These are phyloP conservation scores for Theristicus caerulescens DNA, from an alignment of 2,113 vertebrate genomes.

Conservation along the genomic window DNA sequence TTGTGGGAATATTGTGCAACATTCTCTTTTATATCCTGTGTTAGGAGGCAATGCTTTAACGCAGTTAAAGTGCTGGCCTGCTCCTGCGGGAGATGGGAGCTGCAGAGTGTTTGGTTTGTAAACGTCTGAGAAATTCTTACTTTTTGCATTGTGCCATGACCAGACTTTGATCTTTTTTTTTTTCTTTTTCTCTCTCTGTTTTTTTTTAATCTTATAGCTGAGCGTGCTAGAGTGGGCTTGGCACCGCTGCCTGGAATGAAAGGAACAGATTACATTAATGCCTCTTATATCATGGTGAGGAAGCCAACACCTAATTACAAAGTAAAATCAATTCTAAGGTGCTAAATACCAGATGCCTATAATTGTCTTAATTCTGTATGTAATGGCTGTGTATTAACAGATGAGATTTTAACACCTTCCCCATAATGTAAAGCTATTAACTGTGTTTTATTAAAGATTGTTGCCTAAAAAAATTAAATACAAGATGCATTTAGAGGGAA, in stretches of 20 bases:
- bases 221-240: slow-evolving; percentile 89
- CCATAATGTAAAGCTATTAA: slow-evolving; percentile 49
- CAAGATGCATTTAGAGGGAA: slow-evolving; percentile 51
- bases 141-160: slow-evolving; percentile 32
- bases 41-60: slow-evolving; percentile 45
- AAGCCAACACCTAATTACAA: slow-evolving; percentile 66
- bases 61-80: slow-evolving; percentile 46
- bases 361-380: slow-evolving; percentile 54
- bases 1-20: slow-evolving; percentile 46
- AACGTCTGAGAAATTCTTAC: slow-evolving; percentile 23
- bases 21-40: slow-evolving; percentile 52
- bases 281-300: slow-evolving; percentile 97
- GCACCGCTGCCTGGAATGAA: slow-evolving; percentile 91
- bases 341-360: slow-evolving; percentile 66
- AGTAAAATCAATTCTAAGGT: slow-evolving; percentile 68
- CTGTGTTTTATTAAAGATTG: slow-evolving; percentile 46
- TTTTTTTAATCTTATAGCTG: slow-evolving; percentile 74
- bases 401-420: slow-evolving; percentile 58
- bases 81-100: slow-evolving; percentile 44
- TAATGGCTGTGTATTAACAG: slow-evolving; percentile 51
- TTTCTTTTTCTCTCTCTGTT: neutral
- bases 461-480: slow-evolving; percentile 54
- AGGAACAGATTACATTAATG: slow-evolving; percentile 96
- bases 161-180: slow-evolving; percentile 29
- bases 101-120: slow-evolving; percentile 41